Evolutionary conservation across 2,888 invertebrate species (phyloP), one percentile per base, ranked within the genome.

Genomic region (Bugulina stolonifera): DNA sequence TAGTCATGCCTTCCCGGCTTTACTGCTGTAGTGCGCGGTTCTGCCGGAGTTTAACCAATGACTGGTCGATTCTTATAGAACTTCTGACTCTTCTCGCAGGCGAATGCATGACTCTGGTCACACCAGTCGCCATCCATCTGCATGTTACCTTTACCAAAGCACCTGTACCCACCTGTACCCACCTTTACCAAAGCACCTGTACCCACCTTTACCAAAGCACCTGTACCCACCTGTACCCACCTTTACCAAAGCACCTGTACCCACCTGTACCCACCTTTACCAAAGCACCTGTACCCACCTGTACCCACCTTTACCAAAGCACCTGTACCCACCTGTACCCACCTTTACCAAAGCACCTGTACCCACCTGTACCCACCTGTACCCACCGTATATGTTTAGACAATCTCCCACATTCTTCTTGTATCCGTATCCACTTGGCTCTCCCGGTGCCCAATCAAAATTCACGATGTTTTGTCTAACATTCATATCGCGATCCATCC

Each of bases 231-330:
- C n/a, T n/a, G n/a, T n/a, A n/a, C n/a, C n/a, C n/a, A 5, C 55
- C 55, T 55, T 25, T 18, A 55, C 55, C 55, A 55, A 55, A 55
- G 55, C 55, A 55, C 55, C 55, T 55, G 43, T 43, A 43, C n/a
- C n/a, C n/a, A n/a, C n/a, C n/a, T n/a, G n/a, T n/a, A n/a, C n/a
- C n/a, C n/a, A 5, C 55, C 55, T 55, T 25, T 18, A 55, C 55
- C 55, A 55, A 55, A 55, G 55, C 55, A 55, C 55, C 55, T 55
- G 43, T 43, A 43, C n/a, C n/a, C n/a, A n/a, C n/a, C n/a, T n/a
- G n/a, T n/a, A n/a, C n/a, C n/a, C n/a, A 5, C 55, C 55, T 55
- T 25, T 18, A 55, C 55, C 55, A 55, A 55, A 55, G 55, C 55
- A 55, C 55, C 55, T 55, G 43, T 43, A 43, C n/a, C n/a, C n/a